Evolutionary conservation across 2,113 vertebrate species (phyloP), one percentile per base, ranked within the genome.

Genomic region (Gobiocypris rarus): DNA sequence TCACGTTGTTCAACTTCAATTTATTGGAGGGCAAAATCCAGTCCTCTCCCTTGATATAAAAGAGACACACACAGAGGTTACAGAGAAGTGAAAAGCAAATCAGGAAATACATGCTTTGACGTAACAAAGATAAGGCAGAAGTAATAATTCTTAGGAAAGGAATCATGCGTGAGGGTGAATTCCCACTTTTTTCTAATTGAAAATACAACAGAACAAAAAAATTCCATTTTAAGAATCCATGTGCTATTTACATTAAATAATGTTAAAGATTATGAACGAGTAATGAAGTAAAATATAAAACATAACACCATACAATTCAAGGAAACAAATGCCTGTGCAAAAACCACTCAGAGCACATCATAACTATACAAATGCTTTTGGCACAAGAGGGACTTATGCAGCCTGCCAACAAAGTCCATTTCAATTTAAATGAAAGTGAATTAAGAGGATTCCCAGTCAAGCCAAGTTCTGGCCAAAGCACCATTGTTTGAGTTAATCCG

Each of bases 401-500:
- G 87, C 87, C 91, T 91, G 93, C 93, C 93, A 93, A 92, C 86
- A 91, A 92, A 94, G 92, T 91, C 90, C 89, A 93, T 94, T 94
- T 93, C 90, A 91, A 93, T 93, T 94, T 92, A 93, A 94, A 91
- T 91, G 89, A 91, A 85, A 93, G 88, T 89, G 90, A 94, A 94
- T 93, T 93, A 94, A 94, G 92, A 93, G 92, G 92, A 93, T 93
- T 93, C 92, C 90, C 90, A 87, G 91, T 90, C 91, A 91, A 92
- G 89, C 88, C 88, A 87, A 91, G 88, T 88, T 93, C 89, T 92
- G 91, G 91, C 90, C 87, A 89, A 90, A 90, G 89, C 89, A 89
- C 89, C 86, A 91, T 91, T 93, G 91, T 92, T 90, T 91, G 92
- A 93, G 91, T 89, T 93, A 93, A 94, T 94, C 90, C 86, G 90